These are phyloP conservation scores for Ectemnius lituratus DNA, from an alignment of 2,888 invertebrate species.

Conservation along the genomic window DNA sequence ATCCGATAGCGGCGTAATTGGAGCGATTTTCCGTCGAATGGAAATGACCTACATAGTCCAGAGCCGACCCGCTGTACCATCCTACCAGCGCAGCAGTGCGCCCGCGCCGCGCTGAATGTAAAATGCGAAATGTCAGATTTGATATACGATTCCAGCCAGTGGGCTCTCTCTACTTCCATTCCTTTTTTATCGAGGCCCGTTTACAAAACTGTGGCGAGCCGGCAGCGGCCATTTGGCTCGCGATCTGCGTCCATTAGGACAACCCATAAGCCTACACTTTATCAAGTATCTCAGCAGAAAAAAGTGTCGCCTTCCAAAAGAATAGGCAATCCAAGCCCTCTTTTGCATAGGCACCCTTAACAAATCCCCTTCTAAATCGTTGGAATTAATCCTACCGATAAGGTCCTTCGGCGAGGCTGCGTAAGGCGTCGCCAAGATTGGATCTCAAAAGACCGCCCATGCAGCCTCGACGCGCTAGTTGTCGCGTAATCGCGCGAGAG, in stretches of 20 bases:
- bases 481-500: slow-evolving; percentile 62
- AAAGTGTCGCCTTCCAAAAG: no score
- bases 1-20: slow-evolving; percentile 57
- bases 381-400: no score
- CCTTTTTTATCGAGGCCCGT: slow-evolving; percentile 10
- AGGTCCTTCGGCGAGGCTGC: slow-evolving; percentile 21
- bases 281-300: no score
- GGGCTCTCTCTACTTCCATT: slow-evolving; percentile 30
- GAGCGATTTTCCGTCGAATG: slow-evolving; percentile 55
- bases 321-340: no score
- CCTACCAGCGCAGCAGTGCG: slow-evolving; percentile 3
- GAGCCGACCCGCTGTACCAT: slow-evolving; percentile 28
- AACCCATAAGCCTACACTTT: no score
- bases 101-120: slow-evolving; percentile 46
- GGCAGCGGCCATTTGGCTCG: not conserved
- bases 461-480: slow-evolving; percentile 21
- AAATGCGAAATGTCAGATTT: slow-evolving; percentile 57
- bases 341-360: no score
- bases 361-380: no score
- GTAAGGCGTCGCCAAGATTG: slow-evolving; percentile 41
- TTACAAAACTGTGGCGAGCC: slow-evolving; percentile 4
- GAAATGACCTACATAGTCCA: slow-evolving; percentile 54
- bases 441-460: slow-evolving; percentile 30
- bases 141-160: slow-evolving; percentile 48
- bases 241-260: no score